phyloP scores from a whole-genome alignment of 2,888 invertebrate genomes.

The Nipponacmea schrenckii region DNA sequence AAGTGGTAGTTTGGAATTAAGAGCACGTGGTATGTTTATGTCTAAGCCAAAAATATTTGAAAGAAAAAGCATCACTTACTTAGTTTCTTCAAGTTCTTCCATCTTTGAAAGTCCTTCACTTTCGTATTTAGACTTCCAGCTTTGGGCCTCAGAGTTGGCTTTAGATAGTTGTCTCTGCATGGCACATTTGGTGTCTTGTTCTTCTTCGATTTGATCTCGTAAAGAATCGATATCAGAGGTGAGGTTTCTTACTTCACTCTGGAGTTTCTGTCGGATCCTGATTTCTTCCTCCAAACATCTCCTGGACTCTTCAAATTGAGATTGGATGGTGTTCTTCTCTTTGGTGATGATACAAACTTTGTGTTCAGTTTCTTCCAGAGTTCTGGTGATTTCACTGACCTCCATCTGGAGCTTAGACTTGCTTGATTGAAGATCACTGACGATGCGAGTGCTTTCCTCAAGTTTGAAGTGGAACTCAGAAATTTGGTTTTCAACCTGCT shows the following conservation, averaged over 20 bases:
- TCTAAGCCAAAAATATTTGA: too few species aligned
- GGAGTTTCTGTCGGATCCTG: constrained; percentile 62
- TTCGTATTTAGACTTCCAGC: constrained; percentile 98
- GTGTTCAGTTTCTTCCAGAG: constrained; percentile 98
- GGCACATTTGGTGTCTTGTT: constrained; percentile 97
- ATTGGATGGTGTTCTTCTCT: constrained; percentile 87
- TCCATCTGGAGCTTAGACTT: constrained; percentile 98
- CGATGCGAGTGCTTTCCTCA: constrained; percentile 95
- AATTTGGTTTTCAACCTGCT: constrained; percentile 95
- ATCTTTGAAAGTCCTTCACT: constrained; percentile 76
- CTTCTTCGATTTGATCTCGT: constrained; percentile 98
- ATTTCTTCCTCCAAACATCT: constrained; percentile 95
- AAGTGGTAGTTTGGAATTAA: too few species aligned
- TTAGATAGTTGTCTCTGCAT: constrained; percentile 98
- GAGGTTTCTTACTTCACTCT: constrained; percentile 92
- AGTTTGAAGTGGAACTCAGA: constrained; percentile 95
- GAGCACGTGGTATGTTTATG: too few species aligned
- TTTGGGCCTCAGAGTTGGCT: constrained; percentile 94
- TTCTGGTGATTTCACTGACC: constrained; percentile 94
- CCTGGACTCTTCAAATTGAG: constrained; percentile 97
- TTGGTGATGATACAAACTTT: constrained; percentile 94
- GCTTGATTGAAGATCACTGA: constrained; percentile 83
- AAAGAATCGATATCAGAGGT: constrained; percentile 98
- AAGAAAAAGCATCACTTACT: constrained; percentile 14
- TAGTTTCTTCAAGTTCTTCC: constrained; percentile 68